Conservation (phyloP, 2,797 vertebrate genomes). For the Rhodeus uyekii region DNA sequence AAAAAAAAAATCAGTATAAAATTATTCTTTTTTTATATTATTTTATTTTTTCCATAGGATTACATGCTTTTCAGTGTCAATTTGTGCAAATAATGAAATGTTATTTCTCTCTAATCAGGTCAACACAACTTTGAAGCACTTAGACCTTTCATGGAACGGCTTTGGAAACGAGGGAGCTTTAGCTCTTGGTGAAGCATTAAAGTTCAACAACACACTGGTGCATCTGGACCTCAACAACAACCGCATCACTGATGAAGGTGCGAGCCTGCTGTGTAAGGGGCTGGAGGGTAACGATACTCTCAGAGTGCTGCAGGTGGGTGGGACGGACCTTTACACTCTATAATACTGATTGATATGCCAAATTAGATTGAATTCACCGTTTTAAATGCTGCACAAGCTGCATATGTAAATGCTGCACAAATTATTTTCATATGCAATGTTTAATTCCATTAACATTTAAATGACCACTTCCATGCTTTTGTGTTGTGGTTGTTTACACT, state of each 20-base stretch:
- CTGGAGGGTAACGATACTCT: constrained; percentile 86
- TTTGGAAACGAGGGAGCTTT: constrained; percentile 89
- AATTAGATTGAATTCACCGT: background rate
- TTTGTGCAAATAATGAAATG: background rate
- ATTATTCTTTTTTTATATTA: background rate
- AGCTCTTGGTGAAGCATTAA: constrained; percentile 87
- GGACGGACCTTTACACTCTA: background rate
- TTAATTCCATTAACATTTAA: background rate
- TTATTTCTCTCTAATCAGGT: constrained; percentile 65
- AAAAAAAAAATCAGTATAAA: background rate
- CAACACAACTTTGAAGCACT: constrained; percentile 81
- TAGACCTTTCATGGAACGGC: constrained; percentile 88
- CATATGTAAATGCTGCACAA: too few species aligned
- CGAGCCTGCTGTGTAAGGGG: constrained; percentile 82
- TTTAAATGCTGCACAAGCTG: background rate
- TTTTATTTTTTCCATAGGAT: background rate
- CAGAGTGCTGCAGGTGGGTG: constrained; percentile 80
- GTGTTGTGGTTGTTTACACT: background rate
- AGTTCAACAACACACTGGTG: constrained; percentile 81
- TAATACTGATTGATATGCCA: background rate
- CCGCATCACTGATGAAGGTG: constrained; percentile 83
- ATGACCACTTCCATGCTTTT: background rate
- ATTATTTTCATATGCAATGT: background rate
- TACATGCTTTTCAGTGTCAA: background rate
- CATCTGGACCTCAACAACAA: constrained; percentile 86